phyloP scores from a whole-genome alignment of 2,797 vertebrate genomes.

The Neosalanx taihuensis region DNA sequence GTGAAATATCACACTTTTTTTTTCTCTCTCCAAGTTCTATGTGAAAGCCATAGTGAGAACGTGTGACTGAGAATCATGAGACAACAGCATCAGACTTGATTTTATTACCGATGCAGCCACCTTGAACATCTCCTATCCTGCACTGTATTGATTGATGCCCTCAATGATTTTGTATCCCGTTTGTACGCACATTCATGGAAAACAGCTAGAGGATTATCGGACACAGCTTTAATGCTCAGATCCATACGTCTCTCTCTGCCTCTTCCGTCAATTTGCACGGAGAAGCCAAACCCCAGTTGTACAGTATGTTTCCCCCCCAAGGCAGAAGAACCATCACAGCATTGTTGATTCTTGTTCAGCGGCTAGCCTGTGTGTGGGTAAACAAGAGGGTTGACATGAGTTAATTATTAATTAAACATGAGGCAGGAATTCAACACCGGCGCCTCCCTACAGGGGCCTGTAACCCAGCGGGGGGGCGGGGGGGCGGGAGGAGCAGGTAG shows the following conservation, averaged over 20 bases:
- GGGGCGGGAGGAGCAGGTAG: conserved; percentile 21
- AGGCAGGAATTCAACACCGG: conserved; percentile 34
- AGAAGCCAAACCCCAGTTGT: neutral
- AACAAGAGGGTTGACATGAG: conserved; percentile 69
- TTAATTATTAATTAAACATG: conserved; percentile 82
- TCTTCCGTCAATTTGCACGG: neutral
- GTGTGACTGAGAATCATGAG: conserved; percentile 51
- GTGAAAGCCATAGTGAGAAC: conserved; percentile 51
- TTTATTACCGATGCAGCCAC: conserved; percentile 29
- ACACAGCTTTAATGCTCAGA: neutral
- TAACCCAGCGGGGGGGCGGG: conserved; percentile 31
- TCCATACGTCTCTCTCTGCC: neutral
- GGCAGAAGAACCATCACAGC: neutral
- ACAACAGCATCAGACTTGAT: conserved; percentile 24
- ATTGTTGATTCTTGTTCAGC: conserved; percentile 23
- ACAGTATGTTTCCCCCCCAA: neutral
- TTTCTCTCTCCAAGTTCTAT: conserved; percentile 50
- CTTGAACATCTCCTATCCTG: conserved; percentile 26
- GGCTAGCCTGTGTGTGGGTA: conserved; percentile 59
- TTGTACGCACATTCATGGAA: neutral
- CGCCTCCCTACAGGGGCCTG: conserved; percentile 26
- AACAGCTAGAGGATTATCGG: conserved; percentile 1
- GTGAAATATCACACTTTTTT: conserved; percentile 76
- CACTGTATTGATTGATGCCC: conserved; percentile 17
- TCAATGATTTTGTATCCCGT: neutral